Percentiles rank a stretch among this genome's conserved stretches.
phyloP scores from a whole-genome alignment of 2,888 invertebrate genomes.

The Criorhina ranunculi region DNA sequence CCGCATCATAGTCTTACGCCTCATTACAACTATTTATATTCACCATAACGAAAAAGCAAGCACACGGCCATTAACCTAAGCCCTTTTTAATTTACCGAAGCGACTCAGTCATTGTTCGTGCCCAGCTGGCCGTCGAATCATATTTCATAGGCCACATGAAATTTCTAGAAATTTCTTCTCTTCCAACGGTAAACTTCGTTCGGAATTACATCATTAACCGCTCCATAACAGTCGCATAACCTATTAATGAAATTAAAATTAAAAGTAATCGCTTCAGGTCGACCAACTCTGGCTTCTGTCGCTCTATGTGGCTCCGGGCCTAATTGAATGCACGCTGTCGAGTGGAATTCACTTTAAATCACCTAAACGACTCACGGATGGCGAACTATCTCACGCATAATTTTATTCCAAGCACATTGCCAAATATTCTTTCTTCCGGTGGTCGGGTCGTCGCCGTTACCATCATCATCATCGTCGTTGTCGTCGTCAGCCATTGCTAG shows the following conservation, averaged over 20 bases:
- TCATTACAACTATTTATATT: constrained; percentile 28
- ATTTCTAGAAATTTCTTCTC: constrained; percentile 36
- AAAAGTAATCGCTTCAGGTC: constrained; percentile 33
- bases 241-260: constrained; percentile 62
- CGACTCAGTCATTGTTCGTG: constrained; percentile 38
- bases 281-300: background rate
- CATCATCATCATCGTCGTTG: background rate
- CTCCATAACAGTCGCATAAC: constrained; percentile 51
- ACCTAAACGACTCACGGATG: constrained; percentile 30
- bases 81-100: constrained; percentile 46
- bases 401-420: constrained; percentile 58
- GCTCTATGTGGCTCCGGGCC: background rate
- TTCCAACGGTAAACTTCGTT: constrained; percentile 43
- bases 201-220: constrained; percentile 48
- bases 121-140: constrained; percentile 40
- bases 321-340: constrained; percentile 17
- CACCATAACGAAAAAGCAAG: constrained; percentile 18
- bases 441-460: background rate
- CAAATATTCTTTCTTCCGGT: constrained; percentile 28
- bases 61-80: constrained; percentile 49
- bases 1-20: constrained; percentile 14
- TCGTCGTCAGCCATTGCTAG: background rate
- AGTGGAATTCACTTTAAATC: constrained; percentile 46
- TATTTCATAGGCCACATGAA: constrained; percentile 39
- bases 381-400: constrained; percentile 60